Evolutionary conservation across 1,140 invertebrate genomes (phyloP).

Genomic region (Mylabris phalerata): DNA sequence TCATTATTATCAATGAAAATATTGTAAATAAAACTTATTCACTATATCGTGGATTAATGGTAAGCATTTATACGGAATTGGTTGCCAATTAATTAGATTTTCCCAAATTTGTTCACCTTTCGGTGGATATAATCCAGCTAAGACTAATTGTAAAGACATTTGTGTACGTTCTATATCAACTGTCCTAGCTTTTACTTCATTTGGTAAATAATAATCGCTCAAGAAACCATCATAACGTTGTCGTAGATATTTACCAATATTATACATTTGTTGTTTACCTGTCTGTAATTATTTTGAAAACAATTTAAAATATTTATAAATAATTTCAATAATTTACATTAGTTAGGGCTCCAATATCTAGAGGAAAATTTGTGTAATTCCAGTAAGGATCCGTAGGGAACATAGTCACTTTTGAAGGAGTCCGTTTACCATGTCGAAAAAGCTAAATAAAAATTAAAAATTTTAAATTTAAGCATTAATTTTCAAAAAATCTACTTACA

Average conservation of each 20-base stretch:
- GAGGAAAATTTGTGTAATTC: slow-evolving; percentile 54
- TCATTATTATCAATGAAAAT: background rate
- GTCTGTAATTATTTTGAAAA: slow-evolving; percentile 17
- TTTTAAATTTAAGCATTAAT: no score
- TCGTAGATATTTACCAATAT: slow-evolving; percentile 54
- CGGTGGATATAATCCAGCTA: slow-evolving; percentile 80
- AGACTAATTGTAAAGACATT: slow-evolving; percentile 57
- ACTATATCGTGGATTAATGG: background rate
- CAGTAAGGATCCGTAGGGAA: slow-evolving; percentile 60
- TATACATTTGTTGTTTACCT: slow-evolving; percentile 46
- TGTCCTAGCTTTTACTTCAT: slow-evolving; percentile 22
- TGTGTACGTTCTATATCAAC: slow-evolving; percentile 50
- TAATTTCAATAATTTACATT: slow-evolving; percentile 49
- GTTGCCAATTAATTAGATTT: slow-evolving; percentile 68
- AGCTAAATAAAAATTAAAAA: slow-evolving; percentile 43
- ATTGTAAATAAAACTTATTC: no score
- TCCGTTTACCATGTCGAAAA: slow-evolving; percentile 71
- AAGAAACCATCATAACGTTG: slow-evolving; percentile 55
- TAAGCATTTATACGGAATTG: slow-evolving; percentile 61
- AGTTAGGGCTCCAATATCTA: slow-evolving; percentile 65
- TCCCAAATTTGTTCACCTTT: slow-evolving; percentile 62
- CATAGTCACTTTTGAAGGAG: slow-evolving; percentile 52
- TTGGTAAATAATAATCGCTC: slow-evolving; percentile 50
- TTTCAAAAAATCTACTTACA: no score
- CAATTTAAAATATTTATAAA: slow-evolving; percentile 1